These are phyloP conservation scores for Acanthosepion lycidas DNA, from an alignment of 2,888 invertebrate species.

Conservation along the genomic window DNA sequence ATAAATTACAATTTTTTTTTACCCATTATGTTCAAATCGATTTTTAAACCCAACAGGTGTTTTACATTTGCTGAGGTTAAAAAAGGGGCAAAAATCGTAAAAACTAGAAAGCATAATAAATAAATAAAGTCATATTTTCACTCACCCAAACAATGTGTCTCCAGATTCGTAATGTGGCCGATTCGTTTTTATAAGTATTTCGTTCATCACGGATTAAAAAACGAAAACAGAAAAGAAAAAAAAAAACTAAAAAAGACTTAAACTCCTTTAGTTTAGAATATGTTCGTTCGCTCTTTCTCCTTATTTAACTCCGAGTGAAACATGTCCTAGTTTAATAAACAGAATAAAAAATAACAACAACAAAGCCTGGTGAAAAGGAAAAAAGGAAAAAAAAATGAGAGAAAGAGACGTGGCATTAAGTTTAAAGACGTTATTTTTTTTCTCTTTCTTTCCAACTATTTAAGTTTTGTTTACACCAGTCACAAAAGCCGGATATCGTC, in stretches of 20 bases:
- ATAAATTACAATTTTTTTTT: no score
- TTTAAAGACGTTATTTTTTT: not conserved
- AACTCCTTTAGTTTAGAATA: not conserved
- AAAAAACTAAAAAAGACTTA: not conserved
- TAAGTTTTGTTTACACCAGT: not conserved
- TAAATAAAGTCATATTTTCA: not conserved
- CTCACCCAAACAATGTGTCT: not conserved
- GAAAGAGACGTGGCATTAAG: not conserved
- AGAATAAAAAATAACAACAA: no score
- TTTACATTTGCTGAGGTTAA: no score
- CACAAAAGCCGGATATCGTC: not conserved
- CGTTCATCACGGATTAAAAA: not conserved
- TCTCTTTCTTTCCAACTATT: not conserved
- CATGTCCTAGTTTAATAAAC: not conserved
- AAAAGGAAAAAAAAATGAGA: not conserved
- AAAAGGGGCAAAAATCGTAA: not conserved
- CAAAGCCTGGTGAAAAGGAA: not conserved
- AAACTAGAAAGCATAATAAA: not conserved
- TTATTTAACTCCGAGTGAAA: not conserved
- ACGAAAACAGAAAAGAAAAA: not conserved
- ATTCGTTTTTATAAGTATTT: not conserved
- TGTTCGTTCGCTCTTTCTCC: not conserved
- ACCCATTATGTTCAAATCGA: no score
- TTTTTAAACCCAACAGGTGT: no score
- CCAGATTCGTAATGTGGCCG: not conserved